Base-by-base conservation (phyloP, 2,113 vertebrate genomes). In the Pomatorhinus ruficollis region DNA sequence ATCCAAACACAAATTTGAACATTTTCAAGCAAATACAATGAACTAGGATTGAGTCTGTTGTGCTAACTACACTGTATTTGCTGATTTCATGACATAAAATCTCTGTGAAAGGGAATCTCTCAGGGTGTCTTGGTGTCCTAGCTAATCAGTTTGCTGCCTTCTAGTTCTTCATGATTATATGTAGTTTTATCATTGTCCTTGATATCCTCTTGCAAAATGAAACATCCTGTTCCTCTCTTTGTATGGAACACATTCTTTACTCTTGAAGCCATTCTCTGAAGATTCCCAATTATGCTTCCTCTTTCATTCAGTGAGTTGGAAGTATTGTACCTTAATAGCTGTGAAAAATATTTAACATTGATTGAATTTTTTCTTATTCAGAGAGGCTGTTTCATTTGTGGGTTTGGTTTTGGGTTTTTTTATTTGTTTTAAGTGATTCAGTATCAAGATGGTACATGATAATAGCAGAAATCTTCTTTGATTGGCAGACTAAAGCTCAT, bases 351-450 rank as follows among this genome's bases (percentile, higher is more conserved):
- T 64, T 57, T 61, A 16, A 28, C 33, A 4, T 37, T 64, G 13
- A 30, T 45, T 45, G 31, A 61, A 2, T 49, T 40, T 45, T 79
- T 60, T 59, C 25, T 53, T 77, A 60, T 56, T 77, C 16, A 20
- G 18, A 49, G 13, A 87, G 6, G 6, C 1, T 40, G 8, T 49
- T 91, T 78, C 22, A 13, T 57, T 35, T 54, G 3, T 15, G 5
- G 6, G 10, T 4, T 40, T 27, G 4, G n/a, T 27, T 6, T 25
- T 40, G 3, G 2, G 3, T 0, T 22, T 50, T 66, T 54, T 11
- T 27, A 31, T 39, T 70, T 83, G 20, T 57, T 91, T 78, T 42
- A 50, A 49, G 27, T 56, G 35, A 56, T 20, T 59, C 14, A 63
- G 8, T 47, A 39, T 56, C 10, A 24, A 69, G 11, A 23, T 49